Percentiles rank a stretch among this genome's conserved stretches.
Evolutionary conservation across 2,113 vertebrate genomes (phyloP).

Genomic region (Rhinichthys klamathensis): DNA sequence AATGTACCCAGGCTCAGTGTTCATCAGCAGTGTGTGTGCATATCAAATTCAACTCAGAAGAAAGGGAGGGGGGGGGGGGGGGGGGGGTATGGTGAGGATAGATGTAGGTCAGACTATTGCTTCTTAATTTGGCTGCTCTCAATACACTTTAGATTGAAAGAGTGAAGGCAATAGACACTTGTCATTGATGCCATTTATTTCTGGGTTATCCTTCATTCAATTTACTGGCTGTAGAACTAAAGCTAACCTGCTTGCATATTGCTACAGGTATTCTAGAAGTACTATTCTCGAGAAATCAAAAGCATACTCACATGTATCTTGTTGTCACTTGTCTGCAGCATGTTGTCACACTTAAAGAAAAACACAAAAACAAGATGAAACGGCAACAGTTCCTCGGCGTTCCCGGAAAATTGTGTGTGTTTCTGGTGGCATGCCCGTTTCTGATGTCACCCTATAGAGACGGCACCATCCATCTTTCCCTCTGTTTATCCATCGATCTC

Average conservation of each 20-base stretch:
- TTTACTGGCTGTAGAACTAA: background rate
- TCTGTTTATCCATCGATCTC: slow-evolving; percentile 44
- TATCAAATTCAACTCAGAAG: slow-evolving; percentile 56
- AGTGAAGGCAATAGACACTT: slow-evolving; percentile 14
- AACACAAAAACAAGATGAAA: slow-evolving; percentile 35
- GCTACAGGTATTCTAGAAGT: background rate
- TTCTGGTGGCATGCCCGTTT: slow-evolving; percentile 46
- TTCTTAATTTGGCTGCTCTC: slow-evolving; percentile 64
- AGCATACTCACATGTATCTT: slow-evolving; percentile 75
- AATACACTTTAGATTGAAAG: slow-evolving; percentile 49
- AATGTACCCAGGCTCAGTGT: slow-evolving; percentile 27
- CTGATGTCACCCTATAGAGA: slow-evolving; percentile 39
- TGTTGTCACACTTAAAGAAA: slow-evolving; percentile 69
- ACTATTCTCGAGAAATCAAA: background rate
- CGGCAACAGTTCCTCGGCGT: slow-evolving; percentile 18
- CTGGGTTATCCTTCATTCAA: background rate
- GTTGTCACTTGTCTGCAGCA: slow-evolving; percentile 81
- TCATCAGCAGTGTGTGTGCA: slow-evolving; percentile 37
- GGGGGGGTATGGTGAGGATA: slow-evolving; percentile 36
- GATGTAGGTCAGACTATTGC: slow-evolving; percentile 62
- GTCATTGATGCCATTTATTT: slow-evolving; percentile 23
- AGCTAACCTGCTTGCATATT: background rate
- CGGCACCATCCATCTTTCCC: slow-evolving; percentile 48
- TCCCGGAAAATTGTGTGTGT: slow-evolving; percentile 11
- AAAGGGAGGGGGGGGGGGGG: slow-evolving; percentile 27